Conservation (phyloP, 2,888 invertebrate species). For the Neocrepidodera transversa region DNA sequence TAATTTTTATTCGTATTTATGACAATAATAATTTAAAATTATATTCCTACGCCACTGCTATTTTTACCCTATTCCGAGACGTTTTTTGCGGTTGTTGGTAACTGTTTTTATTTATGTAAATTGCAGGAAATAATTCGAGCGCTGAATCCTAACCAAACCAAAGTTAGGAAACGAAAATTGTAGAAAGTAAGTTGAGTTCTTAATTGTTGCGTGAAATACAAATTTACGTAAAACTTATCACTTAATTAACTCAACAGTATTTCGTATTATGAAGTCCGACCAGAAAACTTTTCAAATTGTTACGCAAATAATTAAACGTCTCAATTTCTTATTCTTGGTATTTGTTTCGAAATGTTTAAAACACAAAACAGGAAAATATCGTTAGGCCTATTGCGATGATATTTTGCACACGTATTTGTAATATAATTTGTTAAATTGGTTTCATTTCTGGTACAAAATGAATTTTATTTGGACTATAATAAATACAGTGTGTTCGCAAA, state of each 20-base stretch:
- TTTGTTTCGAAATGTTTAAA: constrained; percentile 4
- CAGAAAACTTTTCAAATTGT: constrained; percentile 19
- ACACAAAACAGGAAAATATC: too few relatives aligned
- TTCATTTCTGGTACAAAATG: too few relatives aligned
- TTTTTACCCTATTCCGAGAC: too few relatives aligned
- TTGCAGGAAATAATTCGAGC: constrained; percentile 26
- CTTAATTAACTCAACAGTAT: constrained; percentile 27
- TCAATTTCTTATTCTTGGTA: too few relatives aligned
- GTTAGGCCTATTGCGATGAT: too few relatives aligned
- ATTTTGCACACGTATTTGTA: too few relatives aligned
- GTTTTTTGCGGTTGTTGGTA: constrained; percentile 17
- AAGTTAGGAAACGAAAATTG: constrained; percentile 29
- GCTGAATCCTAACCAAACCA: constrained; percentile 7
- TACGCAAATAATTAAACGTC: constrained; percentile 8
- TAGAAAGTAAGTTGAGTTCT: constrained; percentile 30
- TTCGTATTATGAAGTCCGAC: constrained; percentile 12
- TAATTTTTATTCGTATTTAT: too few relatives aligned
- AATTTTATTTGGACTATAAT: too few relatives aligned
- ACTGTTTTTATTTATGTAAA: constrained; percentile 21
- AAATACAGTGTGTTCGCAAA: too few relatives aligned
- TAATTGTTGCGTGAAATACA: constrained; percentile 38
- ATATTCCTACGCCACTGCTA: too few relatives aligned
- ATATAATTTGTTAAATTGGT: too few relatives aligned
- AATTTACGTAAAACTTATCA: constrained; percentile 35
- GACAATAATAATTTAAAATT: too few relatives aligned